A percentile compares a stretch with the other conserved stretches of the same genome.
Evolutionary conservation across 2,797 vertebrate genomes (phyloP).

Genomic region (Bradypus variegatus): DNA sequence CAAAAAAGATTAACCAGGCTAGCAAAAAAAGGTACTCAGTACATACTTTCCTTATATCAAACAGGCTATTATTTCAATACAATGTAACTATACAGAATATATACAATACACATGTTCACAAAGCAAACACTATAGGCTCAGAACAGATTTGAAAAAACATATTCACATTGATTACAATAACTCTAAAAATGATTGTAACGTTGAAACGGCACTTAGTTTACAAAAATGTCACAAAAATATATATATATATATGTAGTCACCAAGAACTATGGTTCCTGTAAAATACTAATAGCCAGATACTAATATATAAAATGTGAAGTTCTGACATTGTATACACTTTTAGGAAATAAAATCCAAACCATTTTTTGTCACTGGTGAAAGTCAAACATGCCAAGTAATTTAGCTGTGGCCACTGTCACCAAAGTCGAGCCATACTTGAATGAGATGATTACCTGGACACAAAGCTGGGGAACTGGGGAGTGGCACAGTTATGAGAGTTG

Average conservation of each 20-base stretch:
- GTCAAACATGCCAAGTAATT: slow-evolving; percentile 82
- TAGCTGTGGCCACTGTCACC: slow-evolving; percentile 74
- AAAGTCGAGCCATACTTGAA: slow-evolving; percentile 71
- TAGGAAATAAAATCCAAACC: slow-evolving; percentile 72
- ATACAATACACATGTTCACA: slow-evolving; percentile 87
- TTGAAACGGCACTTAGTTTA: slow-evolving; percentile 85
- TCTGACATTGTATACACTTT: slow-evolving; percentile 82
- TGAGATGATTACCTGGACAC: slow-evolving; percentile 72
- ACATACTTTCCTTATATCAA: slow-evolving; percentile 86
- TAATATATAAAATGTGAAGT: slow-evolving; percentile 89
- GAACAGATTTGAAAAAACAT: slow-evolving; percentile 81
- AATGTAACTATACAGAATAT: slow-evolving; percentile 91
- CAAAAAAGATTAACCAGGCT: slow-evolving; percentile 84
- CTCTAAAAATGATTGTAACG: slow-evolving; percentile 90
- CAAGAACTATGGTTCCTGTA: slow-evolving; percentile 90
- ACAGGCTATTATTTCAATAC: slow-evolving; percentile 87
- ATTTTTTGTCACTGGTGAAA: slow-evolving; percentile 67
- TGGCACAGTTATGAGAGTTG: slow-evolving; percentile 69
- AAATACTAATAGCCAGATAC: slow-evolving; percentile 89
- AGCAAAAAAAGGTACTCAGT: slow-evolving; percentile 91
- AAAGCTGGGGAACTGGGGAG: slow-evolving; percentile 73
- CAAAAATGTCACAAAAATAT: slow-evolving; percentile 93
- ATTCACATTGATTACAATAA: slow-evolving; percentile 95
- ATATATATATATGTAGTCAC: slow-evolving; percentile 78
- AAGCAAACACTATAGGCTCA: slow-evolving; percentile 87